These are phyloP conservation scores for Zaprionus vittiger DNA, from an alignment of 1,140 invertebrate species.

Conservation along the genomic window DNA sequence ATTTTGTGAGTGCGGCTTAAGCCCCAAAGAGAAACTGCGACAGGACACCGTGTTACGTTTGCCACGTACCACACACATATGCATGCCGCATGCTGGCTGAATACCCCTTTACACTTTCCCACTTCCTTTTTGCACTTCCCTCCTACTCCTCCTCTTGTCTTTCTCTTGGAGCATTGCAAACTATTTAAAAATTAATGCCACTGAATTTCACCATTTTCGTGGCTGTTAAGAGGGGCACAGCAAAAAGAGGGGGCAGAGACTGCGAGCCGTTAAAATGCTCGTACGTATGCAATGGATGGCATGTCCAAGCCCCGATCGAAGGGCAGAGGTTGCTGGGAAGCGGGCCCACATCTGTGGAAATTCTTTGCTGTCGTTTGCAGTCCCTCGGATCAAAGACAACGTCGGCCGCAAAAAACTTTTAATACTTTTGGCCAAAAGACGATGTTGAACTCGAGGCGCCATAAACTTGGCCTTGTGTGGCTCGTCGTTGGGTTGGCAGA, in stretches of 20 bases:
- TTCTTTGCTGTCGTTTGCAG: conserved; percentile 34
- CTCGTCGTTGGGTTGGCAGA: background rate
- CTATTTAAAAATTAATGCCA: conserved; percentile 74
- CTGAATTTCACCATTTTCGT: conserved; percentile 62
- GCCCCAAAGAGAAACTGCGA: conserved; percentile 6
- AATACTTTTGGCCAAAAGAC: conserved; percentile 63
- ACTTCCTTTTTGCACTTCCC: background rate
- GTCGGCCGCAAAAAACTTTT: conserved; percentile 46
- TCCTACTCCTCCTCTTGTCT: background rate
- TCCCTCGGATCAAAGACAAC: conserved; percentile 55
- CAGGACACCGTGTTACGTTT: background rate
- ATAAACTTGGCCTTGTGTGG: conserved; percentile 53
- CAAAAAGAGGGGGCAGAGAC: background rate
- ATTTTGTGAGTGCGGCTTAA: conserved; percentile 43
- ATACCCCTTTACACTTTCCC: conserved; percentile 13
- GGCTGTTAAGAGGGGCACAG: conserved; percentile 52
- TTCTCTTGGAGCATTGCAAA: conserved; percentile 31
- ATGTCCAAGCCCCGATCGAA: conserved; percentile 1
- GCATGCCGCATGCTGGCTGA: conserved; percentile 35
- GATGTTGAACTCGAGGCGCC: conserved; percentile 17
- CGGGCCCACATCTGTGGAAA: conserved; percentile 26
- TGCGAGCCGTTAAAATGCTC: conserved; percentile 5
- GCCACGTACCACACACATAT: conserved; percentile 25
- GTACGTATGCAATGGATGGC: conserved; percentile 28
- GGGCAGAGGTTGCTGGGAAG: background rate